Percentiles rank a stretch among this genome's conserved stretches.
Evolutionary conservation across 2,888 invertebrate genomes (phyloP).

Genomic region (Drosophila siamana): DNA sequence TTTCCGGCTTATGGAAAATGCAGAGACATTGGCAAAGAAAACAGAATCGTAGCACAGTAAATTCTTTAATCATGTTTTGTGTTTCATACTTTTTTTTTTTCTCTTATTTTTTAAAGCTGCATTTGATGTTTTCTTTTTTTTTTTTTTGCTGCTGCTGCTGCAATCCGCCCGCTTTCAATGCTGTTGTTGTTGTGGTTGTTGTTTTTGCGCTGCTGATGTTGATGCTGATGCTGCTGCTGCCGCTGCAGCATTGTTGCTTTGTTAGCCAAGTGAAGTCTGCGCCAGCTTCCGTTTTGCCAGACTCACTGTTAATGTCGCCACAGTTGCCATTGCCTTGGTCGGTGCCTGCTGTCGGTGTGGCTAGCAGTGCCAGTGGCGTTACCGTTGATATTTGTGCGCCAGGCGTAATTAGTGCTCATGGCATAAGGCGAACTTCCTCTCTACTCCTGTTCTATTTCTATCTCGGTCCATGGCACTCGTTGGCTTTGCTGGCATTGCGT

Average conservation of each 20-base stretch:
- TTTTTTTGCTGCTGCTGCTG: slow-evolving; percentile 27
- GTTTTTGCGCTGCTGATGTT: slow-evolving; percentile 14
- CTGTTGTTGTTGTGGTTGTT: slow-evolving; percentile 17
- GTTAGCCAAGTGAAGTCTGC: slow-evolving; percentile 76
- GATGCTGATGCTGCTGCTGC: slow-evolving; percentile 34
- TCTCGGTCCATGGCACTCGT: slow-evolving; percentile 28
- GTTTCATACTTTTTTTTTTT: background rate
- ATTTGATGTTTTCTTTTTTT: slow-evolving; percentile 29
- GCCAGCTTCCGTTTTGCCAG: slow-evolving; percentile 65
- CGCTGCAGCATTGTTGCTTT: slow-evolving; percentile 58
- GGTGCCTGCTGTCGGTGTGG: slow-evolving; percentile 31
- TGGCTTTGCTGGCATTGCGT: slow-evolving; percentile 40
- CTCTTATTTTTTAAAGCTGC: slow-evolving; percentile 52
- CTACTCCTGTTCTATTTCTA: slow-evolving; percentile 32
- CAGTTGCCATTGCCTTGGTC: slow-evolving; percentile 50
- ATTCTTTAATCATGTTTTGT: slow-evolving; percentile 72
- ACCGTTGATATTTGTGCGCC: slow-evolving; percentile 65
- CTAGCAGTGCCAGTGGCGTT: slow-evolving; percentile 26
- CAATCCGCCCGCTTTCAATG: background rate
- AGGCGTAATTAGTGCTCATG: slow-evolving; percentile 77
- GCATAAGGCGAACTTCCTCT: slow-evolving; percentile 76
- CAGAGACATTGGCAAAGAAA: slow-evolving; percentile 73
- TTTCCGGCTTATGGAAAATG: slow-evolving; percentile 75
- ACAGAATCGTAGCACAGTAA: slow-evolving; percentile 45
- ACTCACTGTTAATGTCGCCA: slow-evolving; percentile 72